Evolutionary conservation across 2,888 invertebrate species (phyloP), one percentile per base, ranked within the genome.

Genomic region (Metellina segmentata): DNA sequence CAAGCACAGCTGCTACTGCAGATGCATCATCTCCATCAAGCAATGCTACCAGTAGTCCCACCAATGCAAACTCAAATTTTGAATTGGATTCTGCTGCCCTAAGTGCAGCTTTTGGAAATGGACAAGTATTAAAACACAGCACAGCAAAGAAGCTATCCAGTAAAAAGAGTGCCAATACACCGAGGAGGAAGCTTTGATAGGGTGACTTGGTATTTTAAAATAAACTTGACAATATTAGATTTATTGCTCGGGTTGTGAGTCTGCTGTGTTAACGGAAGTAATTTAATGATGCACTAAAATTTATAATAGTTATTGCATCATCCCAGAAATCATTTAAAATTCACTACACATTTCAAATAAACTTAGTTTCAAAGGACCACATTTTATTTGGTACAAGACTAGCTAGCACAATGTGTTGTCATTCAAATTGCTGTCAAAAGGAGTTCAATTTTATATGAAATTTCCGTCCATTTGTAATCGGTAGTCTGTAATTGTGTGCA

Each of bases 91-190:
- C 72, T 20, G 51, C 34, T 13, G 85, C 81, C 61, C 72, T 90
- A 8, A 90, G 70, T 70, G 85, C 90, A 51, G 90, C 85, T 0
- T 90, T 90, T 75, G 85, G 85, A 48, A 9, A 19, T 78, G 75
- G 70, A 0, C 13, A 69, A n/a, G 34, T 19, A 7, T 8, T 75
- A 16, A 90, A 90, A 20, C 90, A 90, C 69, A 90, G 90, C 34
- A 90, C 90, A 61, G 90, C 90, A 34, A 90, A 90, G 74, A 90
- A 90, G 34, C 71, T 72, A 11, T 16, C 71, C 13, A 19, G 8
- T 20, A 49, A 20, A 16, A 85, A 16, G 52, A 85, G 53, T 85
- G 74, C 13, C 52, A 85, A 61, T n/a, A 16, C n/a, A n/a, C n/a
- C 61, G 6, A 75, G 75, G 6, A 79, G 61, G 13, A 79, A 79